Evolutionary conservation across 2,113 vertebrate species (phyloP).

Genomic region (Dolichotis patagonum): DNA sequence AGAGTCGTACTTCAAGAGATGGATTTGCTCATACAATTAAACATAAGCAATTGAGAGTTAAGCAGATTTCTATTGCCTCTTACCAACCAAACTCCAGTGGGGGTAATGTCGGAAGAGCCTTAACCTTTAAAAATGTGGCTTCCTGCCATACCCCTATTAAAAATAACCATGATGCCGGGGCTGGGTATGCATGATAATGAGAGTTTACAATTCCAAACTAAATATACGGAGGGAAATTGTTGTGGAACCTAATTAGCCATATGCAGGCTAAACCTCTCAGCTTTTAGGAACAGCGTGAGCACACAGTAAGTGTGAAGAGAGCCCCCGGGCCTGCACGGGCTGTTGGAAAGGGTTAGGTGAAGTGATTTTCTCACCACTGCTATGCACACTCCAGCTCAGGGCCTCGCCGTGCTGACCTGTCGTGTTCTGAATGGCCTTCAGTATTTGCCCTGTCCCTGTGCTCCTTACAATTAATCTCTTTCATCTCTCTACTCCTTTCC

Average conservation of each 20-base stretch:
- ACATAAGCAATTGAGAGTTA: conserved; percentile 72
- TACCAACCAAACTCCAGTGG: conserved; percentile 68
- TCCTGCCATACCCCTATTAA: conserved; percentile 60
- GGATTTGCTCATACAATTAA: conserved; percentile 80
- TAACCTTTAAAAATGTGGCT: conserved; percentile 77
- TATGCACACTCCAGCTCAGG: not conserved
- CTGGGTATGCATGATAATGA: conserved; percentile 35
- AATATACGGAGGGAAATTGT: conserved; percentile 60
- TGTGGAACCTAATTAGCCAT: conserved; percentile 65
- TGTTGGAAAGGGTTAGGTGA: not conserved
- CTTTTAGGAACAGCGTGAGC: not conserved
- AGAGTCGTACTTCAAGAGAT: conserved; percentile 72
- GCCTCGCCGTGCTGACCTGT: fast-evolving
- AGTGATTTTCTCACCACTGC: not conserved
- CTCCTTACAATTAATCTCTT: not conserved
- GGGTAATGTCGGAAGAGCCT: conserved; percentile 62
- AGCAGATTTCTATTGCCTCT: conserved; percentile 79
- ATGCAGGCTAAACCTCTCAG: conserved; percentile 11
- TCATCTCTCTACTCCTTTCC: not conserved
- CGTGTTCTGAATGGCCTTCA: not conserved
- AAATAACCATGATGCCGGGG: not conserved
- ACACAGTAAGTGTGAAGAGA: not conserved
- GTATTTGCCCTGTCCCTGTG: not conserved
- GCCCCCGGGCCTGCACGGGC: not conserved
- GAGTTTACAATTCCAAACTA: conserved; percentile 58